Base-by-base conservation (phyloP, 2,888 invertebrate species). In the Morpho achilles region DNA sequence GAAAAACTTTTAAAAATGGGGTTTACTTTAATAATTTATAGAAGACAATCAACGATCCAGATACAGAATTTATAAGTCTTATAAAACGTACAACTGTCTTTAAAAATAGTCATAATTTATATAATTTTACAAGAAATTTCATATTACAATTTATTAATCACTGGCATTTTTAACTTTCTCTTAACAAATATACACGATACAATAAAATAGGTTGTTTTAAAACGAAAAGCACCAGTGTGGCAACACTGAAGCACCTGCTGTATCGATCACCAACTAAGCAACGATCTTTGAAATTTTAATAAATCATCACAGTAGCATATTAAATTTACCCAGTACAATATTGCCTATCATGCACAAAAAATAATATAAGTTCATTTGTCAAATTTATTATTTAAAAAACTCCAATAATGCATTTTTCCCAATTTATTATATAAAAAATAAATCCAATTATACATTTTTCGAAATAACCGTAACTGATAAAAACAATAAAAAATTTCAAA, bases 181-280 rank as follows among this genome's bases (percentile, higher is more conserved):
- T 39, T 39, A 10, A 40, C 39, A 39, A 49, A 10, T 8, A 22
- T 41, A 51, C 51, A 32, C n/a, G 32, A 44, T 51, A 53, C n/a
- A 43, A 43, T 51, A 43, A 43, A 43, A 43, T 43, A 0, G 43
- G 1, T 42, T 16, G 45, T 52, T 40, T 46, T 47, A 53, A 40
- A 46, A 47, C 46, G 23, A 71, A 68, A 76, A 82, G 83, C 82
- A 83, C 84, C 80, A 81, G 82, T 76, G 82, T 76, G 60, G 60
- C 56, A 57, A 68, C 75, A 83, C 79, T 79, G 81, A 82, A 77
- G 80, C 84, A 84, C 81, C 80, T 73, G 63, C 66, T 66, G 51
- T 39, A 16, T 51, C 53, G 50, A 40, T 10, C 46, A 16, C 10
- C 45, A 43, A 40, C 40, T 47, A 54, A 46, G 53, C 51, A n/a